Base-by-base conservation (phyloP, 2,113 vertebrate species). In the Pseudorectes ferrugineus region DNA sequence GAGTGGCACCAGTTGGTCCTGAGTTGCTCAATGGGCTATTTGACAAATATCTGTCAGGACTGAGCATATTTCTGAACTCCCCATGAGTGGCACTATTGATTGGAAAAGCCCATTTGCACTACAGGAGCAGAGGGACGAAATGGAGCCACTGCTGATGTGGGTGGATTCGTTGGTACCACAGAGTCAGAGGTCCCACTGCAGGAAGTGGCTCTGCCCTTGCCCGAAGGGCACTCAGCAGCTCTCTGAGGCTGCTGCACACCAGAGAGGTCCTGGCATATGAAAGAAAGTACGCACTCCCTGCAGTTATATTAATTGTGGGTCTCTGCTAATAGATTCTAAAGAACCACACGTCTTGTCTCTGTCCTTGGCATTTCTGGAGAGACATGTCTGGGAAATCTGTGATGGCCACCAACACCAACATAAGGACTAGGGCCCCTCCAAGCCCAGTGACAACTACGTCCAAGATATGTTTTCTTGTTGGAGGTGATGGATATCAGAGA, bases 21-120 rank as follows among this genome's bases (percentile, higher is more conserved):
- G 48, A 92, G 57, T 73, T 91, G 25, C 70, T 93, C 65, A 26
- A 3, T 67, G 61, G 31, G 48, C 43, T 48, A 24, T 91, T 75
- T 92, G 80, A 87, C 73, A 91, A 91, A 81, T 81, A 78, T 91
- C 73, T 94, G 77, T 55, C 48, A 78, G 89, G 61, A 66, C 38
- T 74, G 77, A 81, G 52, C 36, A 48, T 5, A 31, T 45, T 93
- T 70, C 61, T 89, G 65, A 75, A 18, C 71, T 71, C 65, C 36
- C 52, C 25, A 36, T 59, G 76, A 91, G 61, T 68, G 57, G 35
- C 52, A 89, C 65, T 43, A 43, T 45, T 59, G 80, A 74, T 7
- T 77, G 48, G 55, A 55, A 35, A 86, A 51, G n/a, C 10, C 21
- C 57, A 74, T 74, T 67, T 84, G 52, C 18, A 35, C 76, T 59